Conservation (phyloP, 1,140 invertebrate species). For the Maconellicoccus hirsutus region DNA sequence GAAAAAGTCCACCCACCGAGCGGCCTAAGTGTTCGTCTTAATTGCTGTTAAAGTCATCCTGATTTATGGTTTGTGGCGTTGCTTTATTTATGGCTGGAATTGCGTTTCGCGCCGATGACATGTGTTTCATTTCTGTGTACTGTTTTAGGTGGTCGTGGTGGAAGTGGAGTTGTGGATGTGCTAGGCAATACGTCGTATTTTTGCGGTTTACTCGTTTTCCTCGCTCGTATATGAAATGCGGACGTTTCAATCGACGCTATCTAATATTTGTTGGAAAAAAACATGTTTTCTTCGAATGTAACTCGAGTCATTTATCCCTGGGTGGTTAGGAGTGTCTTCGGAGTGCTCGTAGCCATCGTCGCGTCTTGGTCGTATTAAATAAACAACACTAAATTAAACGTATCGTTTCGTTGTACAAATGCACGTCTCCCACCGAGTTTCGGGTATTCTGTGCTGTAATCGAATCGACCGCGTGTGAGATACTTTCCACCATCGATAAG, state of each 20-base stretch:
- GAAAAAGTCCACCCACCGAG: slow-evolving; percentile 1
- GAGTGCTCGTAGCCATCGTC: neutral
- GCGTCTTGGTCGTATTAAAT: neutral
- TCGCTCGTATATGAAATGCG: neutral
- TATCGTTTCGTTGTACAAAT: too few species aligned
- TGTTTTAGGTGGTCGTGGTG: too few species aligned
- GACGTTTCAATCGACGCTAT: slow-evolving; percentile 7
- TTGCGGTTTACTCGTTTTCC: neutral
- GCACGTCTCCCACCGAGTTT: too few species aligned
- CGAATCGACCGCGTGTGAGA: too few species aligned
- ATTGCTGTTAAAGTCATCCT: slow-evolving; percentile 8
- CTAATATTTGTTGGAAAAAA: neutral
- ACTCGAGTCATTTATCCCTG: slow-evolving; percentile 1
- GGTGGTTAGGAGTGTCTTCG: neutral
- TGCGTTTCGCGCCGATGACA: neutral
- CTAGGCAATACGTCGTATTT: neutral
- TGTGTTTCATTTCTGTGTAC: neutral
- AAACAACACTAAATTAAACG: neutral
- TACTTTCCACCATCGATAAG: too few species aligned
- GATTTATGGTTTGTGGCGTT: slow-evolving; percentile 1
- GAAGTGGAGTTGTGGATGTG: too few species aligned
- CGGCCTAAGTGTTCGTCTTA: slow-evolving; percentile 1
- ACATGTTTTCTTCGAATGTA: neutral
- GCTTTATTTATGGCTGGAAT: neutral
- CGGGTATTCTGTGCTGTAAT: too few species aligned